Evolutionary conservation across 2,797 vertebrate species (phyloP), one percentile per base, ranked within the genome.

Genomic region (Neomorphus geoffroyi): DNA sequence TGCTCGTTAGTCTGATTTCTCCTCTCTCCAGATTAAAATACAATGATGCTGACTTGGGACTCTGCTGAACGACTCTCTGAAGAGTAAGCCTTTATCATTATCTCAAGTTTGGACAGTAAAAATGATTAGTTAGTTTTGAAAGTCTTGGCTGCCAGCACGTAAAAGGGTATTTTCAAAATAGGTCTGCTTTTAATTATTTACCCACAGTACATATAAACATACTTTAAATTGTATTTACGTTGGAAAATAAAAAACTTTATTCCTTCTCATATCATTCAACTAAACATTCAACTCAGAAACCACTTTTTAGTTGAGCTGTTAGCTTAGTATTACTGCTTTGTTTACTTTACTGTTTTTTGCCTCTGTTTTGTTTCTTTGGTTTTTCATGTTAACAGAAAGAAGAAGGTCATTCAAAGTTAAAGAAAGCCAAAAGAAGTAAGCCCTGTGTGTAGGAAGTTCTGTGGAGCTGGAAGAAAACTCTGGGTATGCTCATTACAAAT

Each of bases 381-480:
- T n/a, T 57, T 66, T 94, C 64, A 33, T 92, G 35, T 80, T 92
- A 94, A 61, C 90, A 98, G 97, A 87, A 93, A 37, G 72, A 87
- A 91, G 88, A 85, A 69, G 48, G 62, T 45, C 77, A 50, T 86
- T 70, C 73, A 58, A 97, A 97, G 67, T 56, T 46, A 45, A 97
- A 95, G 88, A 97, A 87, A 95, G 69, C 30, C 69, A 90, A 74
- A 80, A 81, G 74, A 88, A 91, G 65, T 78, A 97, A 93, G 33
- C 81, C 61, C 82, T 66, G 90, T 77, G 16, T 66, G 58, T 95
- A 95, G 58, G 26, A 48, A 80, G 5, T 70, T 67, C 78, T 77
- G 50, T 46, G 77, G 4, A 69, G 79, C 35, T 65, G 64, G 65
- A 74, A 93, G 75, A 94, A 91, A 86, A 67, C 9, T 32, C 10